These are phyloP conservation scores for Zelostemma sp. DNA, from an alignment of 1,140 invertebrate genomes.

Conservation along the genomic window DNA sequence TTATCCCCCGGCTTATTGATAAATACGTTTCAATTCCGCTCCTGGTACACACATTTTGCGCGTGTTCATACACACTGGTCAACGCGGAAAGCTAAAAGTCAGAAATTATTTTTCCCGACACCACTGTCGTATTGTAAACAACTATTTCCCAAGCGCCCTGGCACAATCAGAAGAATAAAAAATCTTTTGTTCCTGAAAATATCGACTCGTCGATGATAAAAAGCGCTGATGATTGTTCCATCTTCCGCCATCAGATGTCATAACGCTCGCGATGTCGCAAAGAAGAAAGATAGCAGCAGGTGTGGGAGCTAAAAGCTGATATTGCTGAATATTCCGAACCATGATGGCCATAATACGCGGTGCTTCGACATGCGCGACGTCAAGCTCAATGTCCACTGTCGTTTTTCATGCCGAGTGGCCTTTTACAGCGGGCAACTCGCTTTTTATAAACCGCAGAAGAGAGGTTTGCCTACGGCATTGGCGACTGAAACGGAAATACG, in stretches of 20 bases:
- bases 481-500: conserved; percentile 39
- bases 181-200: too few relatives aligned
- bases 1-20: conserved; percentile 53
- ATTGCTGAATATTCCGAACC: not conserved
- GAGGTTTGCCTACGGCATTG: conserved; percentile 20
- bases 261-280: too few relatives aligned
- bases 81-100: conserved; percentile 3
- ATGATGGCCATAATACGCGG: not conserved
- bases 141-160: too few relatives aligned
- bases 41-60: not conserved
- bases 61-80: conserved; percentile 4
- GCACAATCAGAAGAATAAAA: too few relatives aligned
- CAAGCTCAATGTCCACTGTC: conserved; percentile 3
- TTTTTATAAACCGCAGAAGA: conserved; percentile 24
- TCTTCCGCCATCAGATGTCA: too few relatives aligned
- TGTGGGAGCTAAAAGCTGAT: too few relatives aligned
- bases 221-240: too few relatives aligned
- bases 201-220: too few relatives aligned
- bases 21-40: conserved; percentile 46
- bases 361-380: conserved; percentile 4
- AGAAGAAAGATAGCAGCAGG: too few relatives aligned
- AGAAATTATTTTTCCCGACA: too few relatives aligned
- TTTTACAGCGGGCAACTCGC: conserved; percentile 29
- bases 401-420: conserved; percentile 18
- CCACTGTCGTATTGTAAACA: too few relatives aligned